A percentile compares a stretch with the other conserved stretches of the same genome.
These are phyloP conservation scores for Cyprinodon diabolis DNA, from an alignment of 2,797 vertebrate species.

Conservation along the genomic window DNA sequence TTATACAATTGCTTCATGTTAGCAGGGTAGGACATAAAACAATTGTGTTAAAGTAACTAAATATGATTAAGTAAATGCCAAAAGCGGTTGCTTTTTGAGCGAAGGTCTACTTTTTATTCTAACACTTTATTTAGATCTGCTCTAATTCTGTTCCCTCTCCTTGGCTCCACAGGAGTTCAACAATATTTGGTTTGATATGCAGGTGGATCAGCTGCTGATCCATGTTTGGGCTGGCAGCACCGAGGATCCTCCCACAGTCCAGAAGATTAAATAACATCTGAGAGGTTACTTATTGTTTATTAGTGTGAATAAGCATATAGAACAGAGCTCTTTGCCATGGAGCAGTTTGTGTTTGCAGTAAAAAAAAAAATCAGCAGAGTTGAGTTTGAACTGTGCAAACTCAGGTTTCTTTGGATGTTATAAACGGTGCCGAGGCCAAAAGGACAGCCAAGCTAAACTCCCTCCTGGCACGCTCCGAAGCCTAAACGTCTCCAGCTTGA, in stretches of 20 bases:
- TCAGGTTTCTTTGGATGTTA: conserved; percentile 26
- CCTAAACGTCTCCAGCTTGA: conserved; percentile 11
- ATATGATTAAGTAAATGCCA: too few relatives aligned
- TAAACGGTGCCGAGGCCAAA: conserved; percentile 24
- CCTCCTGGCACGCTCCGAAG: conserved; percentile 10
- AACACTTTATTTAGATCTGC: background rate
- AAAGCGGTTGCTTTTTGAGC: too few relatives aligned
- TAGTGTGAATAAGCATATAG: background rate
- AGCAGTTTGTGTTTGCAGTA: conserved; percentile 1
- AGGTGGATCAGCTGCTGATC: conserved; percentile 38
- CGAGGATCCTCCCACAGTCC: conserved; percentile 8
- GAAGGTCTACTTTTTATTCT: too few relatives aligned
- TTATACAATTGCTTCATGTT: too few relatives aligned
- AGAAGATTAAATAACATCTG: background rate
- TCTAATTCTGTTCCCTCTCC: conserved; percentile 8
- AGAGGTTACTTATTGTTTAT: background rate
- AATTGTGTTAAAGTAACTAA: too few relatives aligned
- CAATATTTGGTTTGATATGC: conserved; percentile 43
- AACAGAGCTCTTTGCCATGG: background rate
- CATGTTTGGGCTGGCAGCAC: conserved; percentile 33
- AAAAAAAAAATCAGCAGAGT: background rate
- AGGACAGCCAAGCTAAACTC: conserved; percentile 19
- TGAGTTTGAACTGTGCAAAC: conserved; percentile 4
- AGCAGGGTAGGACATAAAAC: too few relatives aligned
- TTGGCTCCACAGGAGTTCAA: conserved; percentile 37